These are phyloP conservation scores for Rhyzopertha dominica DNA, from an alignment of 1,140 invertebrate species.

Conservation along the genomic window DNA sequence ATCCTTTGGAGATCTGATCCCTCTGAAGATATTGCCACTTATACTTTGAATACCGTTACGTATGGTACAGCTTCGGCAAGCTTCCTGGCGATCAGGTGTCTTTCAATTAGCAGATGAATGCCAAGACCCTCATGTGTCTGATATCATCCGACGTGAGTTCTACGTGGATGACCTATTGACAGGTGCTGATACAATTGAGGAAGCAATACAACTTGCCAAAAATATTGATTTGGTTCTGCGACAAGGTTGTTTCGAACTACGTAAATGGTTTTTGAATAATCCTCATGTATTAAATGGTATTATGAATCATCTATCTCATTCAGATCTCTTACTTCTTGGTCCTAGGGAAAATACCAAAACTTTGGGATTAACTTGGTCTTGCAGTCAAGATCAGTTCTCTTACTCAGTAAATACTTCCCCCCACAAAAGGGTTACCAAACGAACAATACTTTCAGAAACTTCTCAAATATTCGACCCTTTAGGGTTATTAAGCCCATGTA, in stretches of 20 bases:
- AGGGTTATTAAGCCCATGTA: conserved; percentile 39
- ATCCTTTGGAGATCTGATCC: conserved; percentile 41
- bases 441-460: conserved; percentile 13
- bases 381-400: conserved; percentile 30
- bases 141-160: conserved; percentile 37
- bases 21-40: conserved; percentile 24
- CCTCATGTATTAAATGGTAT: not conserved
- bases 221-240: conserved; percentile 25
- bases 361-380: conserved; percentile 40
- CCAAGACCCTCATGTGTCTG: conserved; percentile 31
- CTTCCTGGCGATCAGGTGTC: conserved; percentile 35
- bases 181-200: conserved; percentile 32
- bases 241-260: conserved; percentile 20
- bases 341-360: conserved; percentile 25
- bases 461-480: conserved; percentile 45
- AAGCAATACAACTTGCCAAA: conserved; percentile 21
- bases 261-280: conserved; percentile 31
- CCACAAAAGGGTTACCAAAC: conserved; percentile 23
- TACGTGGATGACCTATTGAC: conserved; percentile 48
- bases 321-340: not conserved
- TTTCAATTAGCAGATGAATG: conserved; percentile 34
- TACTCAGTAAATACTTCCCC: conserved; percentile 25
- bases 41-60: conserved; percentile 36
- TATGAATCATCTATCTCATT: not conserved
- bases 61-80: conserved; percentile 39